Base-by-base conservation (phyloP, 2,888 invertebrate genomes). In the Lottia gigantea region DNA sequence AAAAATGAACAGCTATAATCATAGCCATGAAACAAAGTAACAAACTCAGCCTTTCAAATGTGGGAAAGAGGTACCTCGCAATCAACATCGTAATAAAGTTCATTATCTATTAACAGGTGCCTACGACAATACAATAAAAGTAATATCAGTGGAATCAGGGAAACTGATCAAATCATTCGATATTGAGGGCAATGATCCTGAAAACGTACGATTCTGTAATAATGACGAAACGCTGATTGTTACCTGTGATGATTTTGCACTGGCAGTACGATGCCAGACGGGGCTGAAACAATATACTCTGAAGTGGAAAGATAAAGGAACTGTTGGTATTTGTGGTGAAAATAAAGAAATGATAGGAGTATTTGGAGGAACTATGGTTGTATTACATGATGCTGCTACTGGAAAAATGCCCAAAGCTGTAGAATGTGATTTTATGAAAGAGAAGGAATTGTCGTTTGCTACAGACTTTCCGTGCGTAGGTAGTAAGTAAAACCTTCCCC, bases 61-160 rank as follows among this genome's bases (percentile, higher is more conserved):
- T n/a, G n/a, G n/a, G n/a, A n/a, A n/a, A n/a, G n/a, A n/a, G n/a
- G n/a, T n/a, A n/a, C n/a, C n/a, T n/a, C 6, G 40, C 6, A 40
- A 6, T 8, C 6, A 40, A 40, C n/a, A n/a, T 40, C 40, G 40
- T 40, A 40, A 40, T 40, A 40, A 40, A 40, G 11, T 11, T 40
- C 11, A 11, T 31, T 40, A 40, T 40, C 7, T 66, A 16, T 55
- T 49, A 72, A 16, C 68, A 82, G 84, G 80, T 69, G 73, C 79
- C 15, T 74, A 78, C 23, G 84, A 85, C 74, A 74, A 74, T 2
- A 78, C 82, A 0, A 74, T 85, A 11, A 82, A 82, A 64, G 66
- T 78, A 14, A 83, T 82, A 82, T 75, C 77, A 64, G 68, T 80
- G 0, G 67, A 66, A 23, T 70, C 68, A 25, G 82, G 82, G 11